A percentile compares a stretch with the other conserved stretches of the same genome.
These are phyloP conservation scores for Adineta ricciae DNA, from an alignment of 2,888 invertebrate species.

Conservation along the genomic window DNA sequence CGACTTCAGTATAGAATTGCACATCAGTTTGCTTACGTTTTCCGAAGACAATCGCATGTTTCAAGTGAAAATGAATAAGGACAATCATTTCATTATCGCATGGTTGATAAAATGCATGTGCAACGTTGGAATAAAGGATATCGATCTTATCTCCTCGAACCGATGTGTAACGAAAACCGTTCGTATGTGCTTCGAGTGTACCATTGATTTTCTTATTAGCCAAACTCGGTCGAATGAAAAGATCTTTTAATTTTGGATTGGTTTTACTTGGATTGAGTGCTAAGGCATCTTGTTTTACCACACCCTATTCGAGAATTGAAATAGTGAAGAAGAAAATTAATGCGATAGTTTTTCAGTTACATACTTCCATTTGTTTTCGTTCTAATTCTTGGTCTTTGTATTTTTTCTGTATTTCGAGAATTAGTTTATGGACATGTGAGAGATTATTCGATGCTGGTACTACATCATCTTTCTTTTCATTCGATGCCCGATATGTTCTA, in stretches of 20 bases:
- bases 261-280: conserved; percentile 86
- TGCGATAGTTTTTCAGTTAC: neutral
- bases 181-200: conserved; percentile 78
- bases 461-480: conserved; percentile 88
- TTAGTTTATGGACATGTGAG: conserved; percentile 87
- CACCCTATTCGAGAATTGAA: conserved; percentile 52
- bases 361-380: conserved; percentile 79
- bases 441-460: conserved; percentile 86
- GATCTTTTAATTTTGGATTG: conserved; percentile 89
- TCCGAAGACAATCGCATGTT: conserved; percentile 97
- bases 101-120: conserved; percentile 96
- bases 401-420: conserved; percentile 97
- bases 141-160: conserved; percentile 99
- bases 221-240: conserved; percentile 96
- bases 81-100: conserved; percentile 99
- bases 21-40: conserved; percentile 98
- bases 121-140: conserved; percentile 95
- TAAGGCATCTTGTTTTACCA: conserved; percentile 93
- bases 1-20: conserved; percentile 98
- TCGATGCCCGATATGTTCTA: conserved; percentile 83
- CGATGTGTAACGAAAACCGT: conserved; percentile 85
- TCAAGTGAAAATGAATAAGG: conserved; percentile 85
- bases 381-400: conserved; percentile 96
- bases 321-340: too few species aligned
- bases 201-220: conserved; percentile 71